These are phyloP conservation scores for Scomber scombrus DNA, from an alignment of 2,113 vertebrate genomes.

Conservation along the genomic window DNA sequence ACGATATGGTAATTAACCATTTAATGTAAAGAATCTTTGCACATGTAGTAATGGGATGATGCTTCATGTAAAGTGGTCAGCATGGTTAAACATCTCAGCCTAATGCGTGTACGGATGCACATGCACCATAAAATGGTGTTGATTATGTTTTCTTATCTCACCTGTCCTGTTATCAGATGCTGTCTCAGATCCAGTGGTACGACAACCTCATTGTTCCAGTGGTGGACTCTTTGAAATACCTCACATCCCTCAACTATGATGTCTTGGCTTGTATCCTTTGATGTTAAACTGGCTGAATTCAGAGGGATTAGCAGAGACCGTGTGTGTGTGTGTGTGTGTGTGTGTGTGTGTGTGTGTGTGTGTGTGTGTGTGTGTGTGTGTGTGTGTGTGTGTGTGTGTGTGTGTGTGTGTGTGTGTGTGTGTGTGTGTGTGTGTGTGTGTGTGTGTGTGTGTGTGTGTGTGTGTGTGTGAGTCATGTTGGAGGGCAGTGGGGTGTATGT, in stretches of 20 bases:
- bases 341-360: not conserved
- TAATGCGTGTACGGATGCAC: not conserved
- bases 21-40: too few relatives aligned
- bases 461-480: not conserved
- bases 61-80: too few relatives aligned
- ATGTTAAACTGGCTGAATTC: not conserved
- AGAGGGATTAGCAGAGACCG: not conserved
- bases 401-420: not conserved
- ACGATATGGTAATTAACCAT: too few relatives aligned
- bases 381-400: not conserved
- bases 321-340: not conserved
- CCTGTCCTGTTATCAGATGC: conserved; percentile 85
- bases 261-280: conserved; percentile 98
- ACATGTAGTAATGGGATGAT: too few relatives aligned
- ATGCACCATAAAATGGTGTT: not conserved
- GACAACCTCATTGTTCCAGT: conserved; percentile 98
- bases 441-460: too few relatives aligned
- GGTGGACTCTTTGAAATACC: conserved; percentile 99
- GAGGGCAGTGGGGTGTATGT: not conserved
- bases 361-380: not conserved
- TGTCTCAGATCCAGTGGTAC: conserved; percentile 99
- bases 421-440: too few relatives aligned
- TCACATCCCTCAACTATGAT: conserved; percentile 98
- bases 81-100: too few relatives aligned
- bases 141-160: not conserved